These are phyloP conservation scores for Tenthredo notha DNA, from an alignment of 2,888 invertebrate genomes.

Conservation along the genomic window DNA sequence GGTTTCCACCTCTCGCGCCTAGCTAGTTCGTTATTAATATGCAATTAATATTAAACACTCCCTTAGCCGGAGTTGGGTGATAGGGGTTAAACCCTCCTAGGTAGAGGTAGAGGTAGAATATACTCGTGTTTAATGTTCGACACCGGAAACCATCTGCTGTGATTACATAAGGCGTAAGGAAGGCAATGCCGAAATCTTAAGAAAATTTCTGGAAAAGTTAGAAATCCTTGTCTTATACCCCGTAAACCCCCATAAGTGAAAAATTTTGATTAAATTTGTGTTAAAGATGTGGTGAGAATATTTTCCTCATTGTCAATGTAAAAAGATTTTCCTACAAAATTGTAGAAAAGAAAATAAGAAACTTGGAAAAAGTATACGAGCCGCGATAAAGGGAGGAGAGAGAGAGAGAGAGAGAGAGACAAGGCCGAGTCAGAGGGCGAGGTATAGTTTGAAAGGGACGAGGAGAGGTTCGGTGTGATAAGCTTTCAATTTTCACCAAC, in stretches of 20 bases:
- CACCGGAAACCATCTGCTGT: conserved; percentile 25
- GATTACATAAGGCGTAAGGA: conserved; percentile 9
- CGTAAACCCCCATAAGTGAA: neutral
- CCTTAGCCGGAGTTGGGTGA: conserved; percentile 10
- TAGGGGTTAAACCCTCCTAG: conserved; percentile 26
- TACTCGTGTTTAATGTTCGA: conserved; percentile 8
- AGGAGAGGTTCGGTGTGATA: conserved; percentile 65
- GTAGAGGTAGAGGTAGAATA: conserved; percentile 14
- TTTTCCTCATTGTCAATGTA: too few species aligned
- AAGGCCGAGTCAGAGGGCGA: conserved; percentile 47
- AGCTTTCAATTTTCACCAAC: conserved; percentile 72
- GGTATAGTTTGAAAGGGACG: conserved; percentile 47
- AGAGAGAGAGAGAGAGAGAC: too few species aligned
- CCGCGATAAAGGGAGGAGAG: neutral
- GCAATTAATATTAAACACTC: conserved; percentile 76
- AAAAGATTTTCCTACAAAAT: neutral
- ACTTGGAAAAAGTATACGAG: neutral
- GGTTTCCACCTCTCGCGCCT: conserved; percentile 66
- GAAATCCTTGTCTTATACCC: neutral
- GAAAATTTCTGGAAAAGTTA: neutral
- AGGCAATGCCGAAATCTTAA: neutral
- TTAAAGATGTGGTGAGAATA: too few species aligned
- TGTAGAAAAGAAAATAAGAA: neutral
- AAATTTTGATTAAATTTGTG: neutral
- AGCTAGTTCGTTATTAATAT: conserved; percentile 77